Evolutionary conservation across 2,797 vertebrate genomes (phyloP).

Genomic region (Muscicapa striata): DNA sequence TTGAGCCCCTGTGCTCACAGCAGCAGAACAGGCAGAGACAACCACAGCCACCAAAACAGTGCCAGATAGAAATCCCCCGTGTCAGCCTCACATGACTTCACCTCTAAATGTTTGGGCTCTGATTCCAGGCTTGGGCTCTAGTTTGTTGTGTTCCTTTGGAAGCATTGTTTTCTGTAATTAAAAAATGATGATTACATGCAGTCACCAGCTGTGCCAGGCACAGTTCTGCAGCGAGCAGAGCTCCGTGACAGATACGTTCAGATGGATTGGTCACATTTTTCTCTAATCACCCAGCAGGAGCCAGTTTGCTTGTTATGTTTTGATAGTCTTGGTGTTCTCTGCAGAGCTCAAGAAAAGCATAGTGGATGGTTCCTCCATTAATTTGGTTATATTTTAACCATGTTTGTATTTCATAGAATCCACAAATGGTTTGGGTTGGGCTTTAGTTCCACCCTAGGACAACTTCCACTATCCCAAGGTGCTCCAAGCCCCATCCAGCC

Average conservation of each 20-base stretch:
- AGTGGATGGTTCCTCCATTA: neutral
- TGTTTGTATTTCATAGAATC: neutral
- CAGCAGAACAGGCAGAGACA: neutral
- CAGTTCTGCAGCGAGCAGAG: neutral
- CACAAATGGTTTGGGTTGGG: neutral
- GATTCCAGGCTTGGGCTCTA: neutral
- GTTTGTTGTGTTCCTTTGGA: neutral
- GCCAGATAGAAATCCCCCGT: neutral
- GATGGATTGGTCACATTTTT: neutral
- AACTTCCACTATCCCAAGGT: accelerated
- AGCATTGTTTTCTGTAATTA: slow-evolving; percentile 59
- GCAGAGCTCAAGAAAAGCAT: neutral
- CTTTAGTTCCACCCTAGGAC: neutral
- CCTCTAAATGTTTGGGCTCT: neutral
- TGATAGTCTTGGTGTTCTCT: neutral
- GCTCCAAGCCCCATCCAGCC: accelerated
- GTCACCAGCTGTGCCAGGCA: slow-evolving; percentile 41
- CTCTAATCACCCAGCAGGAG: neutral
- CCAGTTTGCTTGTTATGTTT: neutral
- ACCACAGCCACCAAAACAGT: neutral
- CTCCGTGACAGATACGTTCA: neutral
- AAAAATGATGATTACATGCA: slow-evolving; percentile 25
- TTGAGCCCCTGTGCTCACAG: neutral
- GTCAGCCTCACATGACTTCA: neutral
- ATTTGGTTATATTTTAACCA: neutral